Conservation (phyloP, 2,113 vertebrate species). For the Passer domesticus region DNA sequence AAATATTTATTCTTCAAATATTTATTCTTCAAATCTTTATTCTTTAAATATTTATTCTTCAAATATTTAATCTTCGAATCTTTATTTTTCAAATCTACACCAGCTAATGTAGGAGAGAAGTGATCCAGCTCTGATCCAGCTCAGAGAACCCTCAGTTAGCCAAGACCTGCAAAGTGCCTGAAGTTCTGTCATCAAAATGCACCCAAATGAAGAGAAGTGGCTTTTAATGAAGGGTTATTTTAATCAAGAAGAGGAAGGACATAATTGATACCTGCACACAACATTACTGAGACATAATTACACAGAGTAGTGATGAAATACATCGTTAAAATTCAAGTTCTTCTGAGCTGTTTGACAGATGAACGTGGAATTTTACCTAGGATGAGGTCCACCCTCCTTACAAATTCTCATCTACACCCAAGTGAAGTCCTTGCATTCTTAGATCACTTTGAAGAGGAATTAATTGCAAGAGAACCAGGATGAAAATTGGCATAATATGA, state of each 20-base stretch:
- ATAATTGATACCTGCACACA: not conserved
- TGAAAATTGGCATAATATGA: not conserved
- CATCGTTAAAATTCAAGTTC: not conserved
- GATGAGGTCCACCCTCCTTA: not conserved
- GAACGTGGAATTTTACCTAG: not conserved
- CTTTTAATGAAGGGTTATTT: not conserved
- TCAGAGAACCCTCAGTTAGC: not conserved
- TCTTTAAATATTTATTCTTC: not conserved
- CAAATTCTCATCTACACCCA: not conserved
- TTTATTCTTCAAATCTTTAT: not conserved
- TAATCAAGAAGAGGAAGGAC: not conserved
- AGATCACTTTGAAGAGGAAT: accelerated
- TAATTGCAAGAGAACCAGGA: not conserved
- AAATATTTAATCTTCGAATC: not conserved
- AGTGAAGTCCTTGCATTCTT: not conserved
- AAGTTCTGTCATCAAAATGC: not conserved
- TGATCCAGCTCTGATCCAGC: not conserved
- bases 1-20: too few species aligned
- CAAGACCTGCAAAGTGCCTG: not conserved
- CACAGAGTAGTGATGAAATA: not conserved
- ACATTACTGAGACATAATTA: not conserved
- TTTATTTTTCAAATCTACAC: not conserved
- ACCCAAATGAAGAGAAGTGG: not conserved
- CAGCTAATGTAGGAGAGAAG: not conserved
- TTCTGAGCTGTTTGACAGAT: not conserved